A percentile compares a stretch with the other conserved stretches of the same genome.
Evolutionary conservation across 1,140 invertebrate species (phyloP).

Genomic region (Lordiphosa mommai): DNA sequence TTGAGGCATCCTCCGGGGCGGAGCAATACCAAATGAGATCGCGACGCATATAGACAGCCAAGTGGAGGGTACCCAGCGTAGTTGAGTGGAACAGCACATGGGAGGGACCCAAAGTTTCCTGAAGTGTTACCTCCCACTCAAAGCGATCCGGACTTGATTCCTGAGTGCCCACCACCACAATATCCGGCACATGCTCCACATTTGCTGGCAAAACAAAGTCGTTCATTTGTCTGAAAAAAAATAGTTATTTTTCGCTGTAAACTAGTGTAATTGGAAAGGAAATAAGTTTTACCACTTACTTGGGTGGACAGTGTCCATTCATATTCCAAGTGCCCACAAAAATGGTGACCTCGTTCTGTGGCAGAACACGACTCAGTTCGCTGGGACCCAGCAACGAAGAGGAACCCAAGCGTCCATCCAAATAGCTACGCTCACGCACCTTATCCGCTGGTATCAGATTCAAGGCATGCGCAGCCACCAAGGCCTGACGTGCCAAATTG

Average conservation of each 20-base stretch:
- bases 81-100: slow-evolving; percentile 92
- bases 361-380: slow-evolving; percentile 92
- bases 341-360: slow-evolving; percentile 90
- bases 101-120: slow-evolving; percentile 94
- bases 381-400: slow-evolving; percentile 89
- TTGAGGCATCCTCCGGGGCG: slow-evolving; percentile 91
- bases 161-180: slow-evolving; percentile 95
- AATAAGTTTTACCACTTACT: slow-evolving; percentile 78
- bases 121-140: slow-evolving; percentile 94
- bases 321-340: slow-evolving; percentile 98
- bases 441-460: slow-evolving; percentile 89
- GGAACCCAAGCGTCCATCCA: slow-evolving; percentile 88
- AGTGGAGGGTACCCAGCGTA: slow-evolving; percentile 91
- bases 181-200: slow-evolving; percentile 92
- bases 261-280: too few relatives aligned
- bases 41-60: slow-evolving; percentile 91
- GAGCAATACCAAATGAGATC: slow-evolving; percentile 97
- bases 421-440: slow-evolving; percentile 89
- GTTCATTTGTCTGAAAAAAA: slow-evolving; percentile 84
- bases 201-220: slow-evolving; percentile 92
- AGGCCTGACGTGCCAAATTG: slow-evolving; percentile 84
- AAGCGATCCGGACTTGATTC: slow-evolving; percentile 91
- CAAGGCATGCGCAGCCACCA: slow-evolving; percentile 88
- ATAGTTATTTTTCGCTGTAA: neutral
- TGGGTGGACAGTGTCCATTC: slow-evolving; percentile 91